These are phyloP conservation scores for Zingel zingel DNA, from an alignment of 2,113 vertebrate genomes.

Conservation along the genomic window DNA sequence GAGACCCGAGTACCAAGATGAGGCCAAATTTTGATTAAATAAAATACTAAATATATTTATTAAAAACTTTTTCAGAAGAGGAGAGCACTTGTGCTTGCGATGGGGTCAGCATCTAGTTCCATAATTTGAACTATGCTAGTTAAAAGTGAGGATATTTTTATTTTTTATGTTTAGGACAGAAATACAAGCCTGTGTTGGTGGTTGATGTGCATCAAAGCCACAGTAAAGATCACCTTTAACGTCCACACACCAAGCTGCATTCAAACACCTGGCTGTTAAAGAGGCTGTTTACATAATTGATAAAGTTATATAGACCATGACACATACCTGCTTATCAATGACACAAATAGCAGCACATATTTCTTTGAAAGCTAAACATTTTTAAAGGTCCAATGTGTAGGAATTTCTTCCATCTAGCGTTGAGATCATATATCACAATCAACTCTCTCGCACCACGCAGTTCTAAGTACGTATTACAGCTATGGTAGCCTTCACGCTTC, in stretches of 20 bases:
- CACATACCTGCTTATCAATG: neutral
- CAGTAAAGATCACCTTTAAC: neutral
- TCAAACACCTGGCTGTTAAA: conserved; percentile 9
- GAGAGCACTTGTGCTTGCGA: neutral
- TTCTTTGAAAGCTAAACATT: too few species aligned
- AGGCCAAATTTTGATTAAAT: neutral
- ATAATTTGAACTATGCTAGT: conserved; percentile 39
- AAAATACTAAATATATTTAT: neutral
- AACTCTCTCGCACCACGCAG: too few species aligned
- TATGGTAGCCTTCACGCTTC: too few species aligned
- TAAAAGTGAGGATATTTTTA: conserved; percentile 57
- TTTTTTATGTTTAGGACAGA: conserved; percentile 46
- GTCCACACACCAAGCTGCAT: neutral
- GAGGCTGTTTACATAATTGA: neutral
- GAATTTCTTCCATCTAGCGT: too few species aligned
- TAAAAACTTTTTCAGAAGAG: neutral
- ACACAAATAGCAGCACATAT: neutral
- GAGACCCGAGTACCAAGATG: too few species aligned
- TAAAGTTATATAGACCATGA: neutral
- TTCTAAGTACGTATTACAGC: too few species aligned
- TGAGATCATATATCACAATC: too few species aligned
- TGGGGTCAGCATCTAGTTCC: conserved; percentile 45
- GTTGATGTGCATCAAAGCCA: neutral
- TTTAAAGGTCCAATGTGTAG: too few species aligned
- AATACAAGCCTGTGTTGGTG: conserved; percentile 17